Conservation (phyloP, 2,797 vertebrate species). For the Falco columbarius region DNA sequence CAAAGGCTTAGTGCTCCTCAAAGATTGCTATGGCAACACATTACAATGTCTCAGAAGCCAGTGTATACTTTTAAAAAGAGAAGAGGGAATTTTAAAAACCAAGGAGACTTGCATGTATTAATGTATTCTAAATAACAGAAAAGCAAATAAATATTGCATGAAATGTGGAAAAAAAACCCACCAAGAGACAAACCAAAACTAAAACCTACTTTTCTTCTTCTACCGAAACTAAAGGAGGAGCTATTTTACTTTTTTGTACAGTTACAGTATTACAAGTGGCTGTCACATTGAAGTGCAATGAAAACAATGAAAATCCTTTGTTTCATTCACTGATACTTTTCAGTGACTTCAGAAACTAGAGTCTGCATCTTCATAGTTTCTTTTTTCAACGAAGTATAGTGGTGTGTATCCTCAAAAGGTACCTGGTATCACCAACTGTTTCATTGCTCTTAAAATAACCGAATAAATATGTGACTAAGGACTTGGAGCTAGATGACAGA, state of each 20-base stretch:
- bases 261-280: not conserved
- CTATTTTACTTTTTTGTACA: not conserved
- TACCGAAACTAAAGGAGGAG: not conserved
- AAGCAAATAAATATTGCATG: not conserved
- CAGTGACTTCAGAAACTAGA: not conserved
- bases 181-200: not conserved
- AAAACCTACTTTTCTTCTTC: not conserved
- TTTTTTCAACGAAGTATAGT: not conserved
- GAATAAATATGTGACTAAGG: not conserved
- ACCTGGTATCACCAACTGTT: not conserved
- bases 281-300: not conserved
- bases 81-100: not conserved
- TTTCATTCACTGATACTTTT: not conserved
- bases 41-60: not conserved
- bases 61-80: not conserved
- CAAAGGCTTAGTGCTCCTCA: not conserved
- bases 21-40: conserved; percentile 17
- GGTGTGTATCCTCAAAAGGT: not conserved
- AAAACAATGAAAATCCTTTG: not conserved
- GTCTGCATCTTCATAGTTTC: not conserved
- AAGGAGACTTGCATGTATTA: not conserved
- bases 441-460: not conserved
- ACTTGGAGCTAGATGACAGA: not conserved
- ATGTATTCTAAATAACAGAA: not conserved
- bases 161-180: not conserved